Base-by-base conservation (phyloP, 2,888 invertebrate species). In the Cephalotes varians region DNA sequence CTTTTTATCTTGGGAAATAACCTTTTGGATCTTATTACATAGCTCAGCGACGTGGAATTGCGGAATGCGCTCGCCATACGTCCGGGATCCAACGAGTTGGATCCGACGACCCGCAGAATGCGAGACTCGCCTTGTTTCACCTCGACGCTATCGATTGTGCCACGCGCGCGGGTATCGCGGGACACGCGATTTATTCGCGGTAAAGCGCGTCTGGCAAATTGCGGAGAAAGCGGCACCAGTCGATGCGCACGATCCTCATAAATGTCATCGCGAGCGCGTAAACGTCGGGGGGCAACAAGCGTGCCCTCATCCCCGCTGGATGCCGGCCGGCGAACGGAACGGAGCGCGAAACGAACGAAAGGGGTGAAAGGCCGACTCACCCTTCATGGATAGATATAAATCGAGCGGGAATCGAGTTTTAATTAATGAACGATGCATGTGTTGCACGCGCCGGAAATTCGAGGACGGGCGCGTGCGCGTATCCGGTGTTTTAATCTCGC, bases 231-330 rank as follows among this genome's bases (percentile, higher is more conserved):
- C 65, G 25, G 28, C 37, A 12, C 37, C 62, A 37, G n/a, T 51
- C 76, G 31, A 56, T 56, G 77, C 54, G 54, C 69, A 56, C 77
- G 77, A 56, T 69, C 44, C 54, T 69, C 77, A 69, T 69, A 77
- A 77, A 77, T 77, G 77, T 77, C 67, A 76, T 64, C 31, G 74
- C 65, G 74, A 25, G 54, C 54, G 12, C 54, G 44, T 69, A 56
- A 77, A 69, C 54, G 44, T 77, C 77, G 21, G n/a, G 21, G 21
- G 18, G 21, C 64, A n/a, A 15, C 40, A 67, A 49, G 28, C 37
- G 64, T 64, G 25, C 12, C 7, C 2, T 34, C 34, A 51, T 64
- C 12, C n/a, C n/a, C 37, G 64, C 18, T 64, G 47, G 34, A 64
- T 62, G n/a, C 34, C n/a, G 28, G 25, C 2, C 21, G 31, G n/a